Conservation (phyloP, 2,797 vertebrate species). For the Anomalospiza imberbis region DNA sequence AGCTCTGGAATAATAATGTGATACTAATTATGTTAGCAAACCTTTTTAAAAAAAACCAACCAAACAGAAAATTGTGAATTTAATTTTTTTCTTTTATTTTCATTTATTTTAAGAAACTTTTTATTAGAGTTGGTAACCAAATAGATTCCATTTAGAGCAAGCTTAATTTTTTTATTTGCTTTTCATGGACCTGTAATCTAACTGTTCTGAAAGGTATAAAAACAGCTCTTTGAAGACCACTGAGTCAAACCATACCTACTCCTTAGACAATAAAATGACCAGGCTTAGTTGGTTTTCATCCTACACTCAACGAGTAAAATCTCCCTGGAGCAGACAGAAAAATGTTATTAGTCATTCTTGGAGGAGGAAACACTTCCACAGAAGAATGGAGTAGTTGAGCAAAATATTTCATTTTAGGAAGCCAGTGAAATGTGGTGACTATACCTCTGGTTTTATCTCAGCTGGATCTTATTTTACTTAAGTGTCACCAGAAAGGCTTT, state of each 20-base stretch:
- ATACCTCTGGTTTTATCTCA: background rate
- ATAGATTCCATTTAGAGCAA: background rate
- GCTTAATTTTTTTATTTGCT: background rate
- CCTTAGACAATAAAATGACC: background rate
- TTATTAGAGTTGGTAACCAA: background rate
- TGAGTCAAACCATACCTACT: background rate
- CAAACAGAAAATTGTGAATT: background rate
- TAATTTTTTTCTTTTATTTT: background rate
- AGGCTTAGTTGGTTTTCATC: background rate
- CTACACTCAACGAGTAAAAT: background rate
- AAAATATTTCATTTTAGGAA: background rate
- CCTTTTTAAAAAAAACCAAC: background rate
- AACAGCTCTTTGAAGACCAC: background rate
- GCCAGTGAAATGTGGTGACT: background rate
- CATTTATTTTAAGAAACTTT: background rate
- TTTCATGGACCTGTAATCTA: background rate
- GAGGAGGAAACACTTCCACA: background rate
- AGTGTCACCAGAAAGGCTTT: background rate
- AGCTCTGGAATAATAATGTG: background rate
- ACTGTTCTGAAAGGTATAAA: background rate
- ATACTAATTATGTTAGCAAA: background rate
- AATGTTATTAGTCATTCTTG: background rate
- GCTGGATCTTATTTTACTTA: background rate
- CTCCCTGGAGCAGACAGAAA: background rate
- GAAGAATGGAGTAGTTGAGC: background rate